Evolutionary conservation across 2,888 invertebrate species (phyloP).

Genomic region (Bellardia bayeri): DNA sequence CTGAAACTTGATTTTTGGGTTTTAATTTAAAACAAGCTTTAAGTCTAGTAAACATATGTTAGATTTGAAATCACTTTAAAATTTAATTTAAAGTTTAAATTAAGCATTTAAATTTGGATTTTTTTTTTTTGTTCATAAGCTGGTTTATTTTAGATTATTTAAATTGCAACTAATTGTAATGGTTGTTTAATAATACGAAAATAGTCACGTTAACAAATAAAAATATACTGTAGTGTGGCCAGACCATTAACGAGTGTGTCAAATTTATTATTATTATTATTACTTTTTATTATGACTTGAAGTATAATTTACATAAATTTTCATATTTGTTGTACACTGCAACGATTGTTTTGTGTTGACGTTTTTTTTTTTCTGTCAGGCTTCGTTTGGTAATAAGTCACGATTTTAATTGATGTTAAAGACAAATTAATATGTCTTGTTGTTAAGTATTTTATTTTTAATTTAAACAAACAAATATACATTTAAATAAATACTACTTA

Average conservation of each 20-base stretch:
- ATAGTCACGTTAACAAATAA: slow-evolving; percentile 18
- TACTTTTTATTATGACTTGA: slow-evolving; percentile 63
- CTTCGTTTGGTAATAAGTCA: slow-evolving; percentile 57
- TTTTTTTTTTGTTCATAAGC: neutral
- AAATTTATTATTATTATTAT: slow-evolving; percentile 64
- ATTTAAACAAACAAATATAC: neutral
- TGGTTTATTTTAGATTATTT: neutral
- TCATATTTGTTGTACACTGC: slow-evolving; percentile 12
- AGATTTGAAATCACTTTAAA: slow-evolving; percentile 5
- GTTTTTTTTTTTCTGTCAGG: neutral
- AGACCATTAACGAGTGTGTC: slow-evolving; percentile 59
- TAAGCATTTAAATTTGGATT: neutral
- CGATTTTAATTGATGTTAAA: slow-evolving; percentile 65
- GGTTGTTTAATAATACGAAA: slow-evolving; percentile 15
- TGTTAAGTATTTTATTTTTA: neutral
- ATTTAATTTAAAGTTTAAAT: too few relatives aligned
- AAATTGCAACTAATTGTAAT: slow-evolving; percentile 53
- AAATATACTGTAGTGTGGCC: slow-evolving; percentile 22
- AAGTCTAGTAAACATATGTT: slow-evolving; percentile 67
- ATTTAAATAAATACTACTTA: too few relatives aligned
- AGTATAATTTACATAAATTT: slow-evolving; percentile 69
- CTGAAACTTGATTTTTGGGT: slow-evolving; percentile 38
- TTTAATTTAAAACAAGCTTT: slow-evolving; percentile 62
- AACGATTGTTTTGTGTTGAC: slow-evolving; percentile 42
- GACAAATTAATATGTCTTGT: slow-evolving; percentile 50